These are phyloP conservation scores for Galerucella pusilla DNA, from an alignment of 2,888 invertebrate species.

Conservation along the genomic window DNA sequence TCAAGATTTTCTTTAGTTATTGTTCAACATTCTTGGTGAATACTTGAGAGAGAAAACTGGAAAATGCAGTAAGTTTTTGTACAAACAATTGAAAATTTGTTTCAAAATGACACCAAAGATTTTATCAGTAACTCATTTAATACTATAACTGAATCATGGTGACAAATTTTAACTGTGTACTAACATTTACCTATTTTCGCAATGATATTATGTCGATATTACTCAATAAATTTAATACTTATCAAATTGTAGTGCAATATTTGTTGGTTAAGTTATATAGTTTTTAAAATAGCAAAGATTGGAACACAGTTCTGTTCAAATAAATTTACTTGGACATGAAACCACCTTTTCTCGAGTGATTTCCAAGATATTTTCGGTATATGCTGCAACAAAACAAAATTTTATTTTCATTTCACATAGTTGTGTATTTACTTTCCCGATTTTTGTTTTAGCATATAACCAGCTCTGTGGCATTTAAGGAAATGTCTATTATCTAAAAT, in stretches of 20 bases:
- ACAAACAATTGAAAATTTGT: not conserved
- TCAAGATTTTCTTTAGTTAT: not conserved
- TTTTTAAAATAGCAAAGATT: not conserved
- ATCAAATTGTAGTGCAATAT: conserved; percentile 6
- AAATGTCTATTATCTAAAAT: no score
- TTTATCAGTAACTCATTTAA: not conserved
- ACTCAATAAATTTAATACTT: not conserved
- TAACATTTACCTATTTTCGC: not conserved
- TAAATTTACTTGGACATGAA: not conserved
- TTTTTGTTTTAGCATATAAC: no score
- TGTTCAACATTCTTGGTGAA: not conserved
- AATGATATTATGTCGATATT: not conserved
- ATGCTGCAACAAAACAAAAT: not conserved
- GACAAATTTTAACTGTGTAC: not conserved
- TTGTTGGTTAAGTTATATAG: not conserved
- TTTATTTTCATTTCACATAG: no score
- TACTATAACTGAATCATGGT: not conserved
- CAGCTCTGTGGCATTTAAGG: not conserved
- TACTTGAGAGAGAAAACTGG: not conserved
- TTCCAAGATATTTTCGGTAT: not conserved
- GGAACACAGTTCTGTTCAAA: not conserved
- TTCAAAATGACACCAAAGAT: not conserved
- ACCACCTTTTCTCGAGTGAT: not conserved
- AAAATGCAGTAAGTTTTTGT: not conserved
- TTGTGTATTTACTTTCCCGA: no score